Evolutionary conservation across 2,113 vertebrate species (phyloP).

Genomic region (Stictonetta naevosa): DNA sequence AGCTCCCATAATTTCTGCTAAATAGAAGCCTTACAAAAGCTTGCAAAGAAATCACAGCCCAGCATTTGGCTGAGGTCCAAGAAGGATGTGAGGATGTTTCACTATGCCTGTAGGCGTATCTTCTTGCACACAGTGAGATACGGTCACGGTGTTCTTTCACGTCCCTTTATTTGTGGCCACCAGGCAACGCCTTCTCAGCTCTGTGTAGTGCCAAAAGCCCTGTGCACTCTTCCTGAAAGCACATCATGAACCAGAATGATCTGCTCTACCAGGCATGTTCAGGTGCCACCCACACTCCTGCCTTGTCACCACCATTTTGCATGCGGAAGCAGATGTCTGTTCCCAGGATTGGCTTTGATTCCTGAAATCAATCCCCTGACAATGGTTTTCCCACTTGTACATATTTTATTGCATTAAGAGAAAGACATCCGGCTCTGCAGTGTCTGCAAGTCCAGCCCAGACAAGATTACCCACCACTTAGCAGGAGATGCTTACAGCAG

Average conservation of each 20-base stretch:
- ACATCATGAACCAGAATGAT: accelerated
- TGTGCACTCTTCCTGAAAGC: not conserved
- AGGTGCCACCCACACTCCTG: not conserved
- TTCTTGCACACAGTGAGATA: not conserved
- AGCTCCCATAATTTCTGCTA: not conserved
- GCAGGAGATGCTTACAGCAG: not conserved
- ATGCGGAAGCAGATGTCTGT: not conserved
- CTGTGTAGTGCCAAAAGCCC: not conserved
- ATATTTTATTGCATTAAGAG: constrained; percentile 28
- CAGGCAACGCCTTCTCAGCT: not conserved
- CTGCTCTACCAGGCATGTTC: not conserved
- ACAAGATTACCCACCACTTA: constrained; percentile 9
- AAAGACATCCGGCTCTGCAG: constrained; percentile 12
- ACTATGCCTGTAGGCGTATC: not conserved
- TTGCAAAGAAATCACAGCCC: not conserved
- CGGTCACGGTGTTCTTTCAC: not conserved
- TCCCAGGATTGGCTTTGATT: not conserved
- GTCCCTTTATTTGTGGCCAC: not conserved
- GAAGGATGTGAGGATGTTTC: not conserved
- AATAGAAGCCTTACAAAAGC: not conserved
- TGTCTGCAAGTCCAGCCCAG: not conserved
- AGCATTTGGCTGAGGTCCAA: accelerated
- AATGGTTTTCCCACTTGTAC: not conserved
- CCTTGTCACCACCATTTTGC: not conserved
- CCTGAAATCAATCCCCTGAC: not conserved